These are phyloP conservation scores for Sarcophaga variegata DNA, from an alignment of 2,888 invertebrate genomes.

Conservation along the genomic window DNA sequence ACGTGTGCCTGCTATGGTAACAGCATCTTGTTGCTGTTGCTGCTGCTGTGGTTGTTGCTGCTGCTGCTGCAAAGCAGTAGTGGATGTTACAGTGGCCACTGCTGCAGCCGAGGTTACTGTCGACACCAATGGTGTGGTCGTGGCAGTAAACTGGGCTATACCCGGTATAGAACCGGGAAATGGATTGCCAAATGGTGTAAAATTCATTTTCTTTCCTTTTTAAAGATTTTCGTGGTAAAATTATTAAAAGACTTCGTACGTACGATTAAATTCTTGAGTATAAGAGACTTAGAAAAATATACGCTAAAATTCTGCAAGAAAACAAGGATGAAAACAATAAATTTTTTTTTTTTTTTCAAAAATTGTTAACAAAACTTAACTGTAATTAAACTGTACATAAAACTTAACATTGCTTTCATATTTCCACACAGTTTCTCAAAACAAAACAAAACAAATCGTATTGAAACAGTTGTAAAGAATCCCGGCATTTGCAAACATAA, in stretches of 20 bases:
- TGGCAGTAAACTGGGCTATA: conserved; percentile 90
- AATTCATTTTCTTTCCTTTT: conserved; percentile 86
- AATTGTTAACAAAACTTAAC: background rate
- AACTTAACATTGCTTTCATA: conserved; percentile 14
- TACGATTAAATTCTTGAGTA: conserved; percentile 47
- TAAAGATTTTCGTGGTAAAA: conserved; percentile 58
- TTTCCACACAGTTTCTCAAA: conserved; percentile 10
- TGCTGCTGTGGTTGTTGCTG: conserved; percentile 74
- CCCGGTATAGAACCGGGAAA: conserved; percentile 90
- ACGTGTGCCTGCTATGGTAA: conserved; percentile 77
- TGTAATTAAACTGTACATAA: background rate
- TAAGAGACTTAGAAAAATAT: conserved; percentile 58
- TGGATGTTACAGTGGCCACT: conserved; percentile 82
- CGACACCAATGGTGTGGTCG: conserved; percentile 83
- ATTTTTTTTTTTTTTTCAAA: background rate
- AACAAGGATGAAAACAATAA: conserved; percentile 5
- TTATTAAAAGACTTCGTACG: conserved; percentile 40
- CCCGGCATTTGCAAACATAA: conserved; percentile 60
- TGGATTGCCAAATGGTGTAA: conserved; percentile 91
- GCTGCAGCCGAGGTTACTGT: conserved; percentile 84
- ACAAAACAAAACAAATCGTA: background rate
- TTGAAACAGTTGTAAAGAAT: background rate
- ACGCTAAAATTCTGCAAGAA: conserved; percentile 53
- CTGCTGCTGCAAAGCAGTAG: conserved; percentile 75
- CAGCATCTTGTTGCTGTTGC: conserved; percentile 76